These are phyloP conservation scores for Temnothorax rugatulus DNA, from an alignment of 2,888 invertebrate genomes.

Conservation along the genomic window DNA sequence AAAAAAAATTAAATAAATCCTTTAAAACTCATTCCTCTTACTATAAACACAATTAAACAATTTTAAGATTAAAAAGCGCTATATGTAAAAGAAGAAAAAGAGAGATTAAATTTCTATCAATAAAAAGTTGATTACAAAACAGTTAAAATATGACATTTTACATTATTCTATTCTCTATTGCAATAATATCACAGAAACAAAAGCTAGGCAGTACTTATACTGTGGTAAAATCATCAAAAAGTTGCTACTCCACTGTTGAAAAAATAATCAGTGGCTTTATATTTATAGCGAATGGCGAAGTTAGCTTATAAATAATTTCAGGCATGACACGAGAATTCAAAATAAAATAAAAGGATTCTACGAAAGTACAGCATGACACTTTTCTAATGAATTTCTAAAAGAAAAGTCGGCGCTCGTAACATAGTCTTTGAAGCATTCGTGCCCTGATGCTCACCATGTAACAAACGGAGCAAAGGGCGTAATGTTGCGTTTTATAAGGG, in stretches of 20 bases:
- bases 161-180: constrained; percentile 2
- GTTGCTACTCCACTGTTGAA: background rate
- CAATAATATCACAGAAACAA: background rate
- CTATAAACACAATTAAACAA: background rate
- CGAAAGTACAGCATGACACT: constrained; percentile 24
- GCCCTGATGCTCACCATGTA: background rate
- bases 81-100: background rate
- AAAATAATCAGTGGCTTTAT: constrained; percentile 15
- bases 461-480: constrained; percentile 33
- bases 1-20: constrained; percentile 6
- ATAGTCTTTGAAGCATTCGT: constrained; percentile 27
- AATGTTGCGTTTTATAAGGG: constrained; percentile 25
- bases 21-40: constrained; percentile 19
- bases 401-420: background rate
- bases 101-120: background rate
- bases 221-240: background rate
- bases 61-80: background rate
- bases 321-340: background rate
- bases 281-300: background rate
- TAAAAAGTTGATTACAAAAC: constrained; percentile 3
- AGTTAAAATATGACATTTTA: background rate
- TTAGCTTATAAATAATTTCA: constrained; percentile 27
- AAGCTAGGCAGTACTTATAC: background rate
- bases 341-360: background rate
- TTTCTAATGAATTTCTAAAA: background rate